These are phyloP conservation scores for Myxocyprinus asiaticus DNA, from an alignment of 2,113 vertebrate species.

Conservation along the genomic window DNA sequence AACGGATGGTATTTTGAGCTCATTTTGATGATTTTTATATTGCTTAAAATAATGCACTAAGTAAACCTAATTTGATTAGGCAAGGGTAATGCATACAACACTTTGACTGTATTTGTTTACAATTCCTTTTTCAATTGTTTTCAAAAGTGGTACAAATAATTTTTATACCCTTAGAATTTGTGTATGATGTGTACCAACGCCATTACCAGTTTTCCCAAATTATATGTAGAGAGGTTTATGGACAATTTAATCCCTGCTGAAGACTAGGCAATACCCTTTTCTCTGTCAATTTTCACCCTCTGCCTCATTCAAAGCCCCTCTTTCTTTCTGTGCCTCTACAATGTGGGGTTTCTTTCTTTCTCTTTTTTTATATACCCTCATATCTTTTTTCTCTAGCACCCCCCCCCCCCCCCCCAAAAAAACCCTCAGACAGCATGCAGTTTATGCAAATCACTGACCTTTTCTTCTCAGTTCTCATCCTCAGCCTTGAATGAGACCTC, in stretches of 20 bases:
- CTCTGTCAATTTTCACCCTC: constrained; percentile 62
- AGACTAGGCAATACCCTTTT: constrained; percentile 71
- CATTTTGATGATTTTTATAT: neutral
- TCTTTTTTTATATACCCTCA: constrained; percentile 67
- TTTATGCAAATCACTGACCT: constrained; percentile 86
- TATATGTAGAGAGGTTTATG: constrained; percentile 79
- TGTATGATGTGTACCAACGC: constrained; percentile 66
- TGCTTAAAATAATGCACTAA: neutral
- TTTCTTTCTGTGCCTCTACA: constrained; percentile 66
- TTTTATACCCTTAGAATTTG: constrained; percentile 56
- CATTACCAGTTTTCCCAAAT: constrained; percentile 78
- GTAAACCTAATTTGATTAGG: constrained; percentile 1
- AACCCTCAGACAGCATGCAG: constrained; percentile 79
- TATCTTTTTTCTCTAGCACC: constrained; percentile 74
- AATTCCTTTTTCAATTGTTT: constrained; percentile 38
- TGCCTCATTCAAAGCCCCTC: constrained; percentile 68
- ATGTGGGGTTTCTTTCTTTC: constrained; percentile 64
- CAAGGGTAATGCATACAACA: neutral
- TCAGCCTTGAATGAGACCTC: constrained; percentile 81
- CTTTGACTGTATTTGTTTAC: constrained; percentile 1
- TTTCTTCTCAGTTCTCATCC: constrained; percentile 77
- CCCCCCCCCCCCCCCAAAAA: constrained; percentile 52
- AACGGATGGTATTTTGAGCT: constrained; percentile 24
- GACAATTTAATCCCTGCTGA: constrained; percentile 85
- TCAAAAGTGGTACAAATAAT: constrained; percentile 69